Base-by-base conservation (phyloP, 35 echinoderm and acorn worm genomes). In the Apostichopus parvimensis region DNA sequence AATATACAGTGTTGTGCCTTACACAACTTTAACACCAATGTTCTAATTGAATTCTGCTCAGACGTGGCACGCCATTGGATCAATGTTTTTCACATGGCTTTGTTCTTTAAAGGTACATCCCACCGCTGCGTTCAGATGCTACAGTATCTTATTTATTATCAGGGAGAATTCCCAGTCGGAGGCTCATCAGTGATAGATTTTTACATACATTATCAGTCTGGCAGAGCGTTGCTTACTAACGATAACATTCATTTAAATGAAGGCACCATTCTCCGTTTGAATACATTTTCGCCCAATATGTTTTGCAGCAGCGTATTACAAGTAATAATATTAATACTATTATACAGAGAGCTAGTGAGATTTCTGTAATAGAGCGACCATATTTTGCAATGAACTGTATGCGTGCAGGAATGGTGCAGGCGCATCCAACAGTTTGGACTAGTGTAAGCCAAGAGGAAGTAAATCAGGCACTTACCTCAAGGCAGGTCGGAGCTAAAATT, bases 41-140 rank as follows among this genome's bases (percentile, higher is more conserved):
- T 60, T 1, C 11, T 1, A 79, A 10, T 52, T 79, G 8, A 79
- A 2, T 11, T 20, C 77, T 52, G 45, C 77, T 6, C 77, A 79
- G 8, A 5, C 23, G 0, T 79, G 77, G 21, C 77, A 79, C 45
- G 10, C 77, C 22, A 4, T 79, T 28, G 77, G 77, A 10, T 23
- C 77, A 10, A 79, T 79, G 26, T 52, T 79, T 25, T 28, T 79
- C 77, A 28, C 77, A 79, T 79, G 77, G 77, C 9, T 79, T 79
- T 25, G 23, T 79, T 52, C 22, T 79, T 9, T 8, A 1, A 10
- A 6, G 77, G 9, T 79, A 79, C 17, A 9, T 77, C 9, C 73
- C 73, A 21, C 73, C 73, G 6, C 9, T 79, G 77, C 22, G 1
- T 11, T 25, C 77, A 79, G 77, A 79, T 79, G 77, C 77, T 5